These are phyloP conservation scores for Melanerpes formicivorus DNA, from an alignment of 2,113 vertebrate genomes.

Conservation along the genomic window DNA sequence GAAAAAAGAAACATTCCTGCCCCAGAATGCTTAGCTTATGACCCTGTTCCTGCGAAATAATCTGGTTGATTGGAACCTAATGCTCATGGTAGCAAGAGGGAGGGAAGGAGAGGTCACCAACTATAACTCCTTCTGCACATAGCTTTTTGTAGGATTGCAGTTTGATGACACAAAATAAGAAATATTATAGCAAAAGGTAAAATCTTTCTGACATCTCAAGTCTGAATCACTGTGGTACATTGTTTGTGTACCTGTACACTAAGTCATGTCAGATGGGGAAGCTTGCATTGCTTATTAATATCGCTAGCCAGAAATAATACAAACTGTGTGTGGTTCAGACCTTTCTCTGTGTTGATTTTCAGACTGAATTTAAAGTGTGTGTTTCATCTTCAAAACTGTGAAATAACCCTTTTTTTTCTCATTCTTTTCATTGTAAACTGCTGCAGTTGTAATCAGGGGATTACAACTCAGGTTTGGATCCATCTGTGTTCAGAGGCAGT, in stretches of 20 bases:
- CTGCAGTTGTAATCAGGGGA: not conserved
- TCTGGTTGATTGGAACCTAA: conserved; percentile 59
- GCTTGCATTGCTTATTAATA: conserved; percentile 12
- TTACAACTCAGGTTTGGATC: not conserved
- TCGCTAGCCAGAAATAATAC: not conserved
- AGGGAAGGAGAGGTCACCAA: conserved; percentile 34
- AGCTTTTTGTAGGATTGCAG: conserved; percentile 22
- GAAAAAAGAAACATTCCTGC: conserved; percentile 60
- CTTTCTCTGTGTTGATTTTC: not conserved
- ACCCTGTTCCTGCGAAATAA: conserved; percentile 58
- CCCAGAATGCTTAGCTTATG: conserved; percentile 61
- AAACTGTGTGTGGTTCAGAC: not conserved
- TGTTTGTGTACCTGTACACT: not conserved
- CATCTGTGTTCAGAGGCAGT: not conserved
- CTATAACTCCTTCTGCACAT: conserved; percentile 9
- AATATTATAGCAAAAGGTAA: conserved; percentile 43
- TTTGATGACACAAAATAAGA: conserved; percentile 53
- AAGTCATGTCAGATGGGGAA: not conserved
- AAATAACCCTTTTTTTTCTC: not conserved
- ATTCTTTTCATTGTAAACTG: not conserved
- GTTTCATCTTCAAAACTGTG: not conserved
- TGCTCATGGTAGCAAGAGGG: conserved; percentile 43
- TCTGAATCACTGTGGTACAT: not conserved
- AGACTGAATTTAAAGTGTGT: not conserved
- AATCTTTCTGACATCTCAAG: conserved; percentile 5